A percentile compares a stretch with the other conserved stretches of the same genome.
Evolutionary conservation across 2,797 vertebrate genomes (phyloP).

Genomic region (Pagetopsis macropterus): DNA sequence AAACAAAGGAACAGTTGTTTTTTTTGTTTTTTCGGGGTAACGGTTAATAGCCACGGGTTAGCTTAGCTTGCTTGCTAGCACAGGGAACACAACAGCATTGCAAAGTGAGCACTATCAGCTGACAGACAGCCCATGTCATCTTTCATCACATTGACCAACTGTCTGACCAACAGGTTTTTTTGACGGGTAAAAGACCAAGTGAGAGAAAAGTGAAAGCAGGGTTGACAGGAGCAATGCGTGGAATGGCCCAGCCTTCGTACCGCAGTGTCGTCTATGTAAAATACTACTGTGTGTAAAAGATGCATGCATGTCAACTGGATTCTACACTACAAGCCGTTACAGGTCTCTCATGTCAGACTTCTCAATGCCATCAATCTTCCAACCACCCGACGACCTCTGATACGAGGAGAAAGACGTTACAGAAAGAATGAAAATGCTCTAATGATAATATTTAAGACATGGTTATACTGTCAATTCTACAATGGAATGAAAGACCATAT

Average conservation of each 20-base stretch:
- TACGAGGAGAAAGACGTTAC: conserved; percentile 56
- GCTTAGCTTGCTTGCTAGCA: conserved; percentile 78
- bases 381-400: conserved; percentile 37
- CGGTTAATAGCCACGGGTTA: conserved; percentile 77
- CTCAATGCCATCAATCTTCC: conserved; percentile 10
- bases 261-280: conserved; percentile 77
- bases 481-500: conserved; percentile 75
- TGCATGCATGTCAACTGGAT: conserved; percentile 76
- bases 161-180: conserved; percentile 63
- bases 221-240: conserved; percentile 76
- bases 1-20: conserved; percentile 53
- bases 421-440: conserved; percentile 72
- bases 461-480: conserved; percentile 74
- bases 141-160: conserved; percentile 44
- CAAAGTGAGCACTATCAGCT: conserved; percentile 76
- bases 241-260: conserved; percentile 73
- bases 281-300: conserved; percentile 76
- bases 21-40: conserved; percentile 9
- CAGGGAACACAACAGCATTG: conserved; percentile 79
- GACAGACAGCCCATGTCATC: conserved; percentile 73
- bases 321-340: conserved; percentile 61
- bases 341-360: conserved; percentile 28
- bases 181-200: conserved; percentile 71
- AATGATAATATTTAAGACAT: conserved; percentile 73
- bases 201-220: conserved; percentile 79